A percentile compares a stretch with the other conserved stretches of the same genome.
These are phyloP conservation scores for Drosophila mayri DNA, from an alignment of 1,140 invertebrate species.

Conservation along the genomic window DNA sequence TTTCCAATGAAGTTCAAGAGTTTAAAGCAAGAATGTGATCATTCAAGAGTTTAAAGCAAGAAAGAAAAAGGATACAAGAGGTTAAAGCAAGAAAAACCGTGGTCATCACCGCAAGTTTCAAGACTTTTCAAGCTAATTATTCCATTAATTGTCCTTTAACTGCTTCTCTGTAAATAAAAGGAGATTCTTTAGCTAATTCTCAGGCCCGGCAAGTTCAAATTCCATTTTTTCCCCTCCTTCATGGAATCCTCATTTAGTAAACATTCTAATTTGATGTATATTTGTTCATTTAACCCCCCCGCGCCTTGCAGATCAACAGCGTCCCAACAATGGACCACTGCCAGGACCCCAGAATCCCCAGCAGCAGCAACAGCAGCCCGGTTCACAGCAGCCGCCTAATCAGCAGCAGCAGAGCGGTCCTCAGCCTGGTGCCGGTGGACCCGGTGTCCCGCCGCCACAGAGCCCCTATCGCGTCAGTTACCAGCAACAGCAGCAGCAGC, in stretches of 20 bases:
- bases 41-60: neutral
- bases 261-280: neutral
- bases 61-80: no score
- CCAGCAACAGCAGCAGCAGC: conserved; percentile 62
- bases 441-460: conserved; percentile 80
- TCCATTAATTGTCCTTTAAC: neutral
- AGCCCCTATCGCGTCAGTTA: conserved; percentile 85
- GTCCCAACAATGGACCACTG: conserved; percentile 65
- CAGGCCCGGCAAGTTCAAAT: neutral
- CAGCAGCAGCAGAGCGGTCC: conserved; percentile 85
- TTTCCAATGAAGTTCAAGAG: neutral
- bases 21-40: no score
- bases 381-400: conserved; percentile 68
- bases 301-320: conserved; percentile 68
- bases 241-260: neutral
- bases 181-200: neutral
- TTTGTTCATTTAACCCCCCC: neutral
- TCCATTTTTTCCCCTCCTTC: neutral
- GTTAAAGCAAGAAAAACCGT: neutral
- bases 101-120: neutral
- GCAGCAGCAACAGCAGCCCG: conserved; percentile 37
- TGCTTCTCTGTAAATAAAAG: neutral
- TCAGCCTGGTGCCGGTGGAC: conserved; percentile 76
- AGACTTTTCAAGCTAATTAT: neutral
- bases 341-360: conserved; percentile 47